Conservation (phyloP, 2,888 invertebrate genomes). For the Pelosia muscerda region DNA sequence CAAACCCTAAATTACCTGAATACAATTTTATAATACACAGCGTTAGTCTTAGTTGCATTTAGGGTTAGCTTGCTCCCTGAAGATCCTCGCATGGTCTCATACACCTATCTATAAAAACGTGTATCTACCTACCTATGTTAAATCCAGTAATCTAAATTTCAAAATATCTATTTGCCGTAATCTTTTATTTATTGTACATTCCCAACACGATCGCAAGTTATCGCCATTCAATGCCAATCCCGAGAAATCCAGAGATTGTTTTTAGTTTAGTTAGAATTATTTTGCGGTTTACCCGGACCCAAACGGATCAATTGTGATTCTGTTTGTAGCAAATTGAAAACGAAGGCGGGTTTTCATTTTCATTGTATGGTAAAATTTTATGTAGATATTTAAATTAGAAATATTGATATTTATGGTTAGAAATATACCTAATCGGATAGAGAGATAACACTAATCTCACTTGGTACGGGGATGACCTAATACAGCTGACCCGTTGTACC, state of each 20-base stretch:
- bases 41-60: background rate
- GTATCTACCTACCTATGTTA: background rate
- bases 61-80: background rate
- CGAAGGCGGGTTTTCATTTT: constrained; percentile 37
- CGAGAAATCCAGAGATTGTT: constrained; percentile 53
- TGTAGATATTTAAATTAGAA: constrained; percentile 35
- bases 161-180: constrained; percentile 38
- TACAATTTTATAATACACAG: too few species aligned
- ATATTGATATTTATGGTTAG: constrained; percentile 26
- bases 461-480: too few species aligned
- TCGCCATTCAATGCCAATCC: constrained; percentile 48
- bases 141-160: background rate
- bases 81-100: too few species aligned
- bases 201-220: constrained; percentile 50
- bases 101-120: background rate
- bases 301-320: constrained; percentile 58
- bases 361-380: constrained; percentile 40
- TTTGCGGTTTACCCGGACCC: constrained; percentile 54
- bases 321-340: constrained; percentile 44
- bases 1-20: too few species aligned
- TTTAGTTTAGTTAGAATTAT: constrained; percentile 58
- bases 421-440: too few species aligned
- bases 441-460: too few species aligned
- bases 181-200: constrained; percentile 52
- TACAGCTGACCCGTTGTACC: too few species aligned